Evolutionary conservation across 2,888 invertebrate species (phyloP), one percentile per base, ranked within the genome.

Genomic region (Philaethria dido): DNA sequence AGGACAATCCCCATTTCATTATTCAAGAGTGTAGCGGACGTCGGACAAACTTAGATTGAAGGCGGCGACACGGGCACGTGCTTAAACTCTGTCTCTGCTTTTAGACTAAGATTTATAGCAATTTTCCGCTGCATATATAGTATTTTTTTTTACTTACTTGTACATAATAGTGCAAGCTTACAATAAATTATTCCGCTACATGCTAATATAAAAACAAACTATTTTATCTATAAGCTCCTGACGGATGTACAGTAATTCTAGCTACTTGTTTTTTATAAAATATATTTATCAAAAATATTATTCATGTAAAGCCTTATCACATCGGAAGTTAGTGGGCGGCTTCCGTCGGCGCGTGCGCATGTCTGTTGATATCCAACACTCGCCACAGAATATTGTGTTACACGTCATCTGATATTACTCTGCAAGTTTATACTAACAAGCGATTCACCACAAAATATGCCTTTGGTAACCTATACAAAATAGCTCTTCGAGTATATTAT

Each of bases 11-110:
- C 83, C 80, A 79, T 86, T 90, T 87, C 86, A 92, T 91, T 92
- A 92, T 92, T 87, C 88, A 87, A 79, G 80, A 82, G 84, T 86
- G 85, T 85, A 82, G 84, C 84, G 86, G 87, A 85, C 87, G 86
- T 83, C 83, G 78, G 83, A 83, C 82, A 88, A 92, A 92, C 87
- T 92, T 92, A 92, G 89, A 92, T 92, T 92, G 90, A 88, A 89
- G 87, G 81, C 84, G 86, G 77, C 85, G 88, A 88, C 85, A 86
- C 82, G 80, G 79, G 85, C 86, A 86, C 89, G 89, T 92, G 89
- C 89, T 86, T 85, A 82, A 90, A 88, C 89, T 88, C 84, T 83
- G 84, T 86, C 86, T 82, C 78, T 72, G 77, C 79, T 84, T 88
- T 87, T 84, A 85, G 80, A 82, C 80, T 77, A 84, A 88, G 88